phyloP scores from a whole-genome alignment of 2,888 invertebrate genomes.

The Eutolmus rufibarbis region DNA sequence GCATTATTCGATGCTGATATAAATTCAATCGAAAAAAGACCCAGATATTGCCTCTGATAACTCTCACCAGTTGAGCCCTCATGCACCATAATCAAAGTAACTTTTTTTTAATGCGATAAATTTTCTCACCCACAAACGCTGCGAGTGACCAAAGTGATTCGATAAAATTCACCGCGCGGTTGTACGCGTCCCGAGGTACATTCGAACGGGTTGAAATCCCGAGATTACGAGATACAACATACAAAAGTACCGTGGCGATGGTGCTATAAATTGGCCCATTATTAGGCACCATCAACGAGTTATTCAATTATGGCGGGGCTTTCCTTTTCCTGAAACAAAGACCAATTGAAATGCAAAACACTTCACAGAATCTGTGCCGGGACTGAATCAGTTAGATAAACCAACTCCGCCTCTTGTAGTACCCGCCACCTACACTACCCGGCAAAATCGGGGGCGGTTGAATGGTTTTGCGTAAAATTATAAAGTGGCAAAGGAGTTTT shows the following conservation, averaged over 20 bases:
- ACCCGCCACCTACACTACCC: neutral
- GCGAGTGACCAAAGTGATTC: neutral
- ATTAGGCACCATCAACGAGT: constrained; percentile 10
- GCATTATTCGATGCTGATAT: neutral
- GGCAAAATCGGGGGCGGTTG: neutral
- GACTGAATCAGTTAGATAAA: neutral
- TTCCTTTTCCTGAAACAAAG: constrained; percentile 30
- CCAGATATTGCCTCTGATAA: neutral
- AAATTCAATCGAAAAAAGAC: neutral
- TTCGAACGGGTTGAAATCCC: neutral
- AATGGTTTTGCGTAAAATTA: neutral
- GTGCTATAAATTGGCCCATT: neutral
- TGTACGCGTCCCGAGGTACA: neutral
- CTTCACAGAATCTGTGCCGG: constrained; percentile 18
- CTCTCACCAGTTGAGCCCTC: neutral
- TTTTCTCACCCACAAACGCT: neutral
- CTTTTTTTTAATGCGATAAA: neutral
- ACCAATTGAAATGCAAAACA: constrained; percentile 29
- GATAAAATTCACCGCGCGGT: neutral
- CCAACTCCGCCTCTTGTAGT: neutral
- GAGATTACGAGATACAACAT: neutral
- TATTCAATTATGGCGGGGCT: constrained; percentile 28
- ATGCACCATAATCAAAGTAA: neutral
- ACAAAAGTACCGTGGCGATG: neutral
- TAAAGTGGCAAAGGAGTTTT: neutral